A percentile compares a stretch with the other conserved stretches of the same genome.
Evolutionary conservation across 2,888 invertebrate species (phyloP).

Genomic region (Chymomyza amoena): DNA sequence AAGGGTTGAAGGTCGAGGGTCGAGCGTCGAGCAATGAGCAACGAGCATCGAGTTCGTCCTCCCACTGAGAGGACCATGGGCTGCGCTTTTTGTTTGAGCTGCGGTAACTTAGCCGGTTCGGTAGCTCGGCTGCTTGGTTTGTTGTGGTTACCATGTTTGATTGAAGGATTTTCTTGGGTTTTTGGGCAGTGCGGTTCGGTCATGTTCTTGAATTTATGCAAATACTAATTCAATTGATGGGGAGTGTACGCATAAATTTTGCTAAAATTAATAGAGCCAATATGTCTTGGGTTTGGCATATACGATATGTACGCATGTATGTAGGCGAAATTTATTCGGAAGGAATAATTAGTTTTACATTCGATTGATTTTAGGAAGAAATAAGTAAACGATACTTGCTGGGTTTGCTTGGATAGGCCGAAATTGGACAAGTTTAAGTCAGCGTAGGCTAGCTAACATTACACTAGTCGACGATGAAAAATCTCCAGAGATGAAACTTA

Average conservation of each 20-base stretch:
- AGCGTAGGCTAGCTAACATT: too few species aligned
- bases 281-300: background rate
- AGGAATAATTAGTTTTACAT: background rate
- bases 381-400: background rate
- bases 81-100: slow-evolving; percentile 62
- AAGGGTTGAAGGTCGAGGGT: slow-evolving; percentile 26
- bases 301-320: background rate
- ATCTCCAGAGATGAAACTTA: too few species aligned
- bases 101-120: slow-evolving; percentile 33
- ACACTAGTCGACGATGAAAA: too few species aligned
- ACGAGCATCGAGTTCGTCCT: background rate
- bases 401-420: too few species aligned
- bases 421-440: too few species aligned
- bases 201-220: slow-evolving; percentile 4
- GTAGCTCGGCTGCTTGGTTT: background rate
- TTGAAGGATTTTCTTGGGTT: slow-evolving; percentile 50
- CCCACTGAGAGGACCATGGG: background rate
- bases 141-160: slow-evolving; percentile 41
- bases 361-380: too few species aligned
- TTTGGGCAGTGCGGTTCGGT: slow-evolving; percentile 31
- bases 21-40: background rate
- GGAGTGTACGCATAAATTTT: background rate
- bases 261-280: background rate
- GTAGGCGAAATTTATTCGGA: background rate
- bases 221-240: background rate